Base-by-base conservation (phyloP, 2,888 invertebrate genomes). In the Acronicta aceris region DNA sequence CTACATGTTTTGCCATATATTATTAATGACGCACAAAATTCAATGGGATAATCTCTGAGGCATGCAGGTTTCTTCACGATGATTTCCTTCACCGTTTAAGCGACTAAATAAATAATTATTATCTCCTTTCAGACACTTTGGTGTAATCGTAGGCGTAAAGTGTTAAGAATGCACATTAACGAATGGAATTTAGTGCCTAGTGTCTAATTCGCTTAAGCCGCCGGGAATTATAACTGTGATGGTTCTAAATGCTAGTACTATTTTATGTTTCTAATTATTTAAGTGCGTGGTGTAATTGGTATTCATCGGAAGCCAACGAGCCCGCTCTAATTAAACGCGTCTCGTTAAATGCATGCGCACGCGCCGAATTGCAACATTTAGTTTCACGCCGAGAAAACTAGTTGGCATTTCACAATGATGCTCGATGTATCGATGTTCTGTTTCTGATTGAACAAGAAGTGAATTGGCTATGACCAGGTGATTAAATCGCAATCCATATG, bases 311-410 rank as follows among this genome's bases (percentile, higher is more conserved):
- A 81, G 72, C 79, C 78, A 76, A 75, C 65, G 74, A 68, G 68
- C 59, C 61, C 51, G 78, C 70, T 79, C 80, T 86, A 88, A 88
- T 88, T 87, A 88, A 76, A 65, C 66, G 76, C 78, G 76, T 80
- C 79, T 84, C 81, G 80, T 86, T 83, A 87, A 86, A 78, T 74
- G 66, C 73, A 72, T 78, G 71, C 71, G 84, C 86, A 88, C 87
- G 83, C 74, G 87, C 81, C 78, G 71, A 71, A 77, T 87, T 84
- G 79, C 83, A 71, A 76, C 76, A 85, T 77, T 77, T 76, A 58
- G 74, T 76, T 81, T 76, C 68, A 71, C 72, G 66, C 73, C 51
- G 59, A 61, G 65, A 63, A 67, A 67, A 73, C 71, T 67, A 63
- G 71, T 63, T 51, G 33, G 53, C 38, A 48, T 72, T 83, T 55